phyloP scores from a whole-genome alignment of 2,113 vertebrate species.

The Menura novaehollandiae region DNA sequence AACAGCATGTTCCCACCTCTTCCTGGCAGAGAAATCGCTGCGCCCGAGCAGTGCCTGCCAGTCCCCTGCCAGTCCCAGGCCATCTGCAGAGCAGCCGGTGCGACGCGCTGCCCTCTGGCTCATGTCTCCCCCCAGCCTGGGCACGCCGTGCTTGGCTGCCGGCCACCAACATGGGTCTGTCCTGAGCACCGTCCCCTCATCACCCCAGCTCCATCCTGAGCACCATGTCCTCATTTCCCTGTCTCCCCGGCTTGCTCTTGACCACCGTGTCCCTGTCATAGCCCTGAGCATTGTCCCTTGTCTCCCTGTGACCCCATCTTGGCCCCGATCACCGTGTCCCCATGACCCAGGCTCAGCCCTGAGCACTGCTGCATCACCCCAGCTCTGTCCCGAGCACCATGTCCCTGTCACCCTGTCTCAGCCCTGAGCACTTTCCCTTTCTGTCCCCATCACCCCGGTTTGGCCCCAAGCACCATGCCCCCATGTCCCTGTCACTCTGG shows the following conservation, averaged over 20 bases:
- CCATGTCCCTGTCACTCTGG: not conserved
- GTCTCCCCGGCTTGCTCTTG: not conserved
- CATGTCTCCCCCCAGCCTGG: rapidly evolving
- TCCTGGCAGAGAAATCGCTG: not conserved
- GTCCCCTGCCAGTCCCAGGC: not conserved
- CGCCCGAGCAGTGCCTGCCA: not conserved
- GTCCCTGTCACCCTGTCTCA: not conserved
- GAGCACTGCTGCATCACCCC: not conserved
- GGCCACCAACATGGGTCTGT: not conserved
- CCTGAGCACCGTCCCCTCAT: not conserved
- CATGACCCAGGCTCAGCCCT: not conserved
- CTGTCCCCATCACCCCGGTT: not conserved
- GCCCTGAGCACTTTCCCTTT: not conserved
- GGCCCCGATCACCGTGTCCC: not conserved
- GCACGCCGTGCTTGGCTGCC: rapidly evolving
- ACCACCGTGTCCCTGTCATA: not conserved
- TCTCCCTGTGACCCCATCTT: not conserved
- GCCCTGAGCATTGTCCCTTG: not conserved
- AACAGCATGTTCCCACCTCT: not conserved
- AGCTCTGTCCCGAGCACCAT: not conserved
- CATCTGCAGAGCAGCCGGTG: not conserved
- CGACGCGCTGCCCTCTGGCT: not conserved
- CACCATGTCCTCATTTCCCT: not conserved
- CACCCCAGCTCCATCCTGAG: not conserved
- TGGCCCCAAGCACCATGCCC: rapidly evolving